Percentiles rank a stretch among this genome's conserved stretches.
Evolutionary conservation across 2,113 vertebrate genomes (phyloP).

Genomic region (Nettapus auritus): DNA sequence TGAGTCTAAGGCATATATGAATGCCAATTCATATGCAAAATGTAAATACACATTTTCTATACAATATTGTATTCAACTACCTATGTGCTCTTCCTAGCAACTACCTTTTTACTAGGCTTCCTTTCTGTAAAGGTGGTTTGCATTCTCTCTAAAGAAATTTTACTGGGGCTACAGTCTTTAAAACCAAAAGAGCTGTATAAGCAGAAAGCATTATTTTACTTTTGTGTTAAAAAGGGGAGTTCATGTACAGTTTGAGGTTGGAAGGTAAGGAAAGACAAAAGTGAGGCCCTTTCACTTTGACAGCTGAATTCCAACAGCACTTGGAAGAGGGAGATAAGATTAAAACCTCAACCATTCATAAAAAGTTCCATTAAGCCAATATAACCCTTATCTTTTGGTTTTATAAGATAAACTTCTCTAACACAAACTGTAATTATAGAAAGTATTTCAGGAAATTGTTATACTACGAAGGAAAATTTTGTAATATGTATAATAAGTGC

Average conservation of each 20-base stretch:
- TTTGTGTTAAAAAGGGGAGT: neutral
- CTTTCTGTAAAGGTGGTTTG: neutral
- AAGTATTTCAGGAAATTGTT: conserved; percentile 55
- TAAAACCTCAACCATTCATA: conserved; percentile 16
- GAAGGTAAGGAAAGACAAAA: conserved; percentile 9
- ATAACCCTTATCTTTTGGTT: conserved; percentile 46
- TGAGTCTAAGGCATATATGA: neutral
- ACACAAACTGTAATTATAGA: conserved; percentile 29
- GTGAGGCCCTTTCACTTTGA: neutral
- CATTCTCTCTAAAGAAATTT: neutral
- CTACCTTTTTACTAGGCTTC: neutral
- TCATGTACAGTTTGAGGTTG: neutral
- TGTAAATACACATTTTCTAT: neutral
- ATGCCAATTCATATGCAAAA: neutral
- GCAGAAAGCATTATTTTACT: neutral
- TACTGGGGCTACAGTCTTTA: neutral
- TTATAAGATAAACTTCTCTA: conserved; percentile 24
- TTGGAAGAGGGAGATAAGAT: conserved; percentile 41
- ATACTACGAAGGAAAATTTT: conserved; percentile 46
- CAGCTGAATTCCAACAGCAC: conserved; percentile 33
- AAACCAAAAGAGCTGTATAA: neutral
- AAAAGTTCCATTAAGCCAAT: conserved; percentile 5
- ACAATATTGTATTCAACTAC: neutral
- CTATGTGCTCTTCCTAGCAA: accelerated
- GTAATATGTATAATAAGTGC: neutral